Evolutionary conservation across 2,113 vertebrate genomes (phyloP).

Genomic region (Chaetura pelagica): DNA sequence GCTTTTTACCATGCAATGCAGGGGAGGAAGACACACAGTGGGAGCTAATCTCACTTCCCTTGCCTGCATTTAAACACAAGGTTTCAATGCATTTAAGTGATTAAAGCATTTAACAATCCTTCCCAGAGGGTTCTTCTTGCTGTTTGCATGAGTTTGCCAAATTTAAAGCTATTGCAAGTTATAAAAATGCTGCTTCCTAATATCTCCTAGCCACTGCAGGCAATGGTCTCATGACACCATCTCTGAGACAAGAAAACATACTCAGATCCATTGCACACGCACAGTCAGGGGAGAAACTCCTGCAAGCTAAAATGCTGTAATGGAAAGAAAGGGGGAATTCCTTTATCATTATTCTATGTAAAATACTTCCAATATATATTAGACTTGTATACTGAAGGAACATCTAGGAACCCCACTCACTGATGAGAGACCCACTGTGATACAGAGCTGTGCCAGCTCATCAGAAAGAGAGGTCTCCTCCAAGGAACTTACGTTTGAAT

Average conservation of each 20-base stretch:
- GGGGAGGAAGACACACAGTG: conserved; percentile 42
- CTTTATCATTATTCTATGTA: not conserved
- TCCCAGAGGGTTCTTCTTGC: conserved; percentile 42
- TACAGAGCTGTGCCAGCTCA: not conserved
- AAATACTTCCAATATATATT: not conserved
- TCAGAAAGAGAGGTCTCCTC: conserved; percentile 28
- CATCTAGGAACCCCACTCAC: not conserved
- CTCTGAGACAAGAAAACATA: conserved; percentile 7
- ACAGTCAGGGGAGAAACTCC: not conserved
- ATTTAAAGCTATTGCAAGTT: conserved; percentile 39
- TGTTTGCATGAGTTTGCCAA: conserved; percentile 39
- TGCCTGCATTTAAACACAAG: conserved; percentile 57
- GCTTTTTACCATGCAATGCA: conserved; percentile 26
- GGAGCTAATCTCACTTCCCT: conserved; percentile 44
- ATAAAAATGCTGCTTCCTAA: conserved; percentile 39
- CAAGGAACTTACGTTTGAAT: conserved; percentile 24
- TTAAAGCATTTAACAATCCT: conserved; percentile 54
- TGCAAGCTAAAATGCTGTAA: not conserved
- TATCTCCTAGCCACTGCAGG: conserved; percentile 6
- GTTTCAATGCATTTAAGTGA: conserved; percentile 63
- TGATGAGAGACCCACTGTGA: not conserved
- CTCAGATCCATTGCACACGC: not conserved
- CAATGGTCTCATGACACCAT: not conserved
- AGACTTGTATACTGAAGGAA: not conserved
- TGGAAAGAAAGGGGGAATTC: not conserved